Conservation (phyloP, 2,888 invertebrate species). For the Clunio marinus region DNA sequence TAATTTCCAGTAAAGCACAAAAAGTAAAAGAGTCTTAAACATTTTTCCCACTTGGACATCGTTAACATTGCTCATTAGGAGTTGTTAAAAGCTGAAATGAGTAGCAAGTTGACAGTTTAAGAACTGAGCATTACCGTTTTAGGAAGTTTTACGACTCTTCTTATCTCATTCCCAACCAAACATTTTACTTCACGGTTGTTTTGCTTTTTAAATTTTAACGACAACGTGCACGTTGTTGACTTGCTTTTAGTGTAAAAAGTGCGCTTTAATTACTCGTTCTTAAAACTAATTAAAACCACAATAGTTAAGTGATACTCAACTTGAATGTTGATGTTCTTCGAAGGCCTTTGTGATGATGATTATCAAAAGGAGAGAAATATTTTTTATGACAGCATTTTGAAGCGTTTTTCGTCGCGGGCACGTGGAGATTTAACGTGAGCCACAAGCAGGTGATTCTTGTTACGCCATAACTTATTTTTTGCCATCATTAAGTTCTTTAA, state of each 20-base stretch:
- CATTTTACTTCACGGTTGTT: background rate
- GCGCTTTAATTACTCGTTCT: slow-evolving; percentile 11
- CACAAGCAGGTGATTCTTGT: slow-evolving; percentile 3
- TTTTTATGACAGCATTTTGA: background rate
- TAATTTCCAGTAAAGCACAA: no score
- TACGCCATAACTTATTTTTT: no score
- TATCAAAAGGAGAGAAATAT: background rate
- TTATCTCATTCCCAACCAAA: no score
- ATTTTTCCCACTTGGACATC: background rate
- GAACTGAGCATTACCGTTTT: slow-evolving; percentile 9
- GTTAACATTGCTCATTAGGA: slow-evolving; percentile 3
- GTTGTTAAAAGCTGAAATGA: slow-evolving; percentile 6
- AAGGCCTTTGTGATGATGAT: background rate
- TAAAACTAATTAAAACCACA: background rate
- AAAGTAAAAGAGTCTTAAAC: background rate
- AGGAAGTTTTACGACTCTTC: slow-evolving; percentile 1
- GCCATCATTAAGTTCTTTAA: background rate
- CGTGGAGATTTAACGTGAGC: slow-evolving; percentile 12
- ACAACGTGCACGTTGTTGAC: background rate
- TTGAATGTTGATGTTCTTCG: slow-evolving; percentile 12
- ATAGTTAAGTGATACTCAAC: background rate
- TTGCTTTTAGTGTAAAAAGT: background rate
- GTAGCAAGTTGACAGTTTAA: background rate
- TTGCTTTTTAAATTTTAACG: background rate
- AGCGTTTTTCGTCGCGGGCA: slow-evolving; percentile 23